These are phyloP conservation scores for Suncus etruscus DNA, from an alignment of 2,113 vertebrate species.

Conservation along the genomic window DNA sequence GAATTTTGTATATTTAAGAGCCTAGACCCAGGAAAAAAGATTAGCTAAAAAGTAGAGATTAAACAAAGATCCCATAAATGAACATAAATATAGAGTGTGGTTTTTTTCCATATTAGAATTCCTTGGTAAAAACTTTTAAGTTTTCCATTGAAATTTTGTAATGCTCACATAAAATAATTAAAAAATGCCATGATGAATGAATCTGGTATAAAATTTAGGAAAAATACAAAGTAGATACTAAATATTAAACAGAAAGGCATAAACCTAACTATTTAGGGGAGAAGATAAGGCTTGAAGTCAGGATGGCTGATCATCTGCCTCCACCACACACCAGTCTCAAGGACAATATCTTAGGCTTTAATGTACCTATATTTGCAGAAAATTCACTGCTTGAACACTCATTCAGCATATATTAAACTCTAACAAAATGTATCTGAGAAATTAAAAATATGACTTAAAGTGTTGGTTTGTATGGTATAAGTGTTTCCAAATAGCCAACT, in stretches of 20 bases:
- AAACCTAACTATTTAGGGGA: not conserved
- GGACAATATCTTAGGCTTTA: too few species aligned
- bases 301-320: too few species aligned
- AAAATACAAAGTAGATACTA: not conserved
- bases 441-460: too few species aligned
- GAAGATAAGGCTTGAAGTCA: not conserved
- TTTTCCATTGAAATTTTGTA: not conserved
- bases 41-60: not conserved
- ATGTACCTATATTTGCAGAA: too few species aligned
- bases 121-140: not conserved
- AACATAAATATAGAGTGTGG: not conserved
- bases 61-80: not conserved
- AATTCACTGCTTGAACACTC: too few species aligned
- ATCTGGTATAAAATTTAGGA: not conserved
- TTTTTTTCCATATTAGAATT: not conserved
- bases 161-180: not conserved
- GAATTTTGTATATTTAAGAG: not conserved
- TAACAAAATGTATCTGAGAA: too few species aligned
- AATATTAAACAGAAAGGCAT: not conserved
- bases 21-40: not conserved
- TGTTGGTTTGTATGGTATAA: too few species aligned
- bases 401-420: too few species aligned
- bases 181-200: not conserved
- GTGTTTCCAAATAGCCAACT: too few species aligned
- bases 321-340: too few species aligned